Base-by-base conservation (phyloP, 2,797 vertebrate species). In the Tachyglossus aculeatus region DNA sequence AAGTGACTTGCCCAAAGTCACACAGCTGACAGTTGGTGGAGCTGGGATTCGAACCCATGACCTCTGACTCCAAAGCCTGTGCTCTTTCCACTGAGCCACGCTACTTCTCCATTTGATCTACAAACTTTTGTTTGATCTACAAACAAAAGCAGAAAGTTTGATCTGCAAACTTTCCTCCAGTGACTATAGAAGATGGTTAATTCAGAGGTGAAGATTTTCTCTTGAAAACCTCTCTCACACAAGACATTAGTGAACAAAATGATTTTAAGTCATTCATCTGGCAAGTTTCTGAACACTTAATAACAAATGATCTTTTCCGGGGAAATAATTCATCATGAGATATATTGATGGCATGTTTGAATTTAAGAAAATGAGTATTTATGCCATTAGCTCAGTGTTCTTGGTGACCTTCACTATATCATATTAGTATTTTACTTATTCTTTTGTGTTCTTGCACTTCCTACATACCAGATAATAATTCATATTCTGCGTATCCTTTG, bases 401-500 rank as follows among this genome's bases (percentile, higher is more conserved):
- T 78, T 75, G 69, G 88, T 91, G 87, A 90, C 90, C 90, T 90
- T 91, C 81, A 71, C 75, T 82, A 62, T 50, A 55, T 18, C 45
- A 59, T 75, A 81, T 67, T 57, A 89, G 81, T 82, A 82, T 82
- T 88, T 89, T 89, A 82, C 84, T 86, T 74, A 81, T 83, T 89
- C 82, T 88, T 85, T 60, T 73, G 68, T 86, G 78, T 86, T 85
- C 72, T 70, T 88, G 78, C 83, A 71, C 78, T 90, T 88, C 73
- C 84, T 84, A 82, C 61, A 58, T 81, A 85, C 57, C 61, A 51
- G 76, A 87, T 88, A 91, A 91, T 91, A 91, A 92, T 90, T 92
- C 87, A 91, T 91, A 93, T 90, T 82, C 84, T 89, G 84, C 71
- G 84, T 91, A 92, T 93, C 88, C 89, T 92, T 92, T 93, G 83